phyloP scores from a whole-genome alignment of 2,888 invertebrate species.

The Apantesis nais region DNA sequence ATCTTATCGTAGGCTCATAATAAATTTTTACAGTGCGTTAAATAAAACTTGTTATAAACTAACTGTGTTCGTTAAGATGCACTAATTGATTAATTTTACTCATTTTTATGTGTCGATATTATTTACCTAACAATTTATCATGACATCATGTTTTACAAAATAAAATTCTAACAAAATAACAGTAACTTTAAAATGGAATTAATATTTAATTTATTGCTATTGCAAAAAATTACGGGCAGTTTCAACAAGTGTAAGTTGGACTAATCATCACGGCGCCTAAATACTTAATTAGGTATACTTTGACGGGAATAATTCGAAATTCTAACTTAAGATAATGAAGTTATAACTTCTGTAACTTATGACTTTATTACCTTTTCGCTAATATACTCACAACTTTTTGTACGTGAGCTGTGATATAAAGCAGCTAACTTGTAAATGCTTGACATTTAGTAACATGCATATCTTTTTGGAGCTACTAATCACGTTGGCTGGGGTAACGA shows the following conservation, averaged over 20 bases:
- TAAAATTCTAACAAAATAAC: too few species aligned
- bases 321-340: slow-evolving; percentile 16
- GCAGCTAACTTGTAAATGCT: slow-evolving; percentile 29
- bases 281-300: slow-evolving; percentile 19
- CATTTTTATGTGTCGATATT: too few species aligned
- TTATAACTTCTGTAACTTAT: slow-evolving; percentile 27
- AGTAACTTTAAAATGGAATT: too few species aligned
- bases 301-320: slow-evolving; percentile 26
- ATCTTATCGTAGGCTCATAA: too few species aligned
- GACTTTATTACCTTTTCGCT: slow-evolving; percentile 43
- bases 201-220: too few species aligned
- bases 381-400: slow-evolving; percentile 39
- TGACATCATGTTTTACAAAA: too few species aligned
- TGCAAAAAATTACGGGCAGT: background rate
- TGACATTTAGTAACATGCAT: slow-evolving; percentile 30
- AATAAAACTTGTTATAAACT: too few species aligned
- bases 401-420: slow-evolving; percentile 38
- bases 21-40: too few species aligned
- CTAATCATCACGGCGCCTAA: slow-evolving; percentile 5
- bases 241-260: background rate
- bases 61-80: too few species aligned
- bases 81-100: too few species aligned
- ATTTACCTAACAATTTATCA: too few species aligned
- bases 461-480: slow-evolving; percentile 35
- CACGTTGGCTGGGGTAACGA: slow-evolving; percentile 47